phyloP scores from a whole-genome alignment of 2,888 invertebrate genomes.

The Zygaena filipendulae region DNA sequence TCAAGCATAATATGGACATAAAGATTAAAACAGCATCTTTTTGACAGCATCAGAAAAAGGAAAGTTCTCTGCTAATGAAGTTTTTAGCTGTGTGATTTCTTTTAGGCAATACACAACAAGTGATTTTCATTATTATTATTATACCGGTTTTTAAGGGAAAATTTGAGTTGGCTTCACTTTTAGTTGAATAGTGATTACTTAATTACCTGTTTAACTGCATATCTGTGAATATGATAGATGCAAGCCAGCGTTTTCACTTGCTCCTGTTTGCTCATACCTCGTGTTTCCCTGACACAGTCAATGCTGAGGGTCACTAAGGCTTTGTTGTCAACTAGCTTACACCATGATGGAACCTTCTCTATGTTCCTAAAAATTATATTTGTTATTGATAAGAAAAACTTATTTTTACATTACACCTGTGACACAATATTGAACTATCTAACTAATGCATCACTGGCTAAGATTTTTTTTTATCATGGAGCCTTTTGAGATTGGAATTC shows the following conservation, averaged over 20 bases:
- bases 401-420: slow-evolving; percentile 1
- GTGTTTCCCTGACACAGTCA: slow-evolving; percentile 38
- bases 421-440: background rate
- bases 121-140: too few species aligned
- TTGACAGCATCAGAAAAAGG: too few species aligned
- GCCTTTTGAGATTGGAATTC: too few species aligned
- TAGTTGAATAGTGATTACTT: too few species aligned
- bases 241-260: slow-evolving; percentile 41
- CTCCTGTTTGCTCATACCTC: slow-evolving; percentile 25
- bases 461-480: background rate
- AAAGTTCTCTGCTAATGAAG: too few species aligned
- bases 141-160: too few species aligned
- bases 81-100: too few species aligned
- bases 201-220: slow-evolving; percentile 33
- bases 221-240: slow-evolving; percentile 40
- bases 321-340: slow-evolving; percentile 28
- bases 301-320: slow-evolving; percentile 31
- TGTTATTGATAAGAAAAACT: background rate
- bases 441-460: background rate
- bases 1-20: too few species aligned
- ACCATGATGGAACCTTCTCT: slow-evolving; percentile 44
- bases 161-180: too few species aligned
- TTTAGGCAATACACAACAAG: too few species aligned
- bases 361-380: slow-evolving; percentile 39
- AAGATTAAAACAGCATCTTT: too few species aligned